These are phyloP conservation scores for Brachionus sp. DNA, from an alignment of 1,140 invertebrate genomes.

Conservation along the genomic window DNA sequence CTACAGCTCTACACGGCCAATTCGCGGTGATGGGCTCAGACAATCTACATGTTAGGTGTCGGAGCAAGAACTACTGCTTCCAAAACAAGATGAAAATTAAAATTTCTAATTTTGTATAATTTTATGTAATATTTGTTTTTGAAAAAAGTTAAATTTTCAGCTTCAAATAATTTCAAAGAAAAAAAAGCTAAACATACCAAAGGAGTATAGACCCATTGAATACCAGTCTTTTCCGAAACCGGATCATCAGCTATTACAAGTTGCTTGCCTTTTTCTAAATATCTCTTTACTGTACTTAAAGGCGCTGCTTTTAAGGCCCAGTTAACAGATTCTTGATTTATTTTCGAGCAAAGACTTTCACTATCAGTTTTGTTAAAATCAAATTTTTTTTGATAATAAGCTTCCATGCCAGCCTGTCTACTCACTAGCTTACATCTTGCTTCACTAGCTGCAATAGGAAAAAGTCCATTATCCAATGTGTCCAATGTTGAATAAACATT, in stretches of 20 bases:
- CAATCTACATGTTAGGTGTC: too few relatives aligned
- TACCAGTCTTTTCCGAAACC: neutral
- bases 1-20: too few relatives aligned
- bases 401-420: conserved; percentile 27
- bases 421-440: neutral
- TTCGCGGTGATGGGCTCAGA: too few relatives aligned
- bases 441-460: neutral
- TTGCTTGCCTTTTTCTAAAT: conserved; percentile 9
- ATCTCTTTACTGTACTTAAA: neutral
- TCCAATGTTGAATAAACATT: conserved; percentile 9
- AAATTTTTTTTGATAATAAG: neutral
- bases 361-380: conserved; percentile 44
- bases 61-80: too few relatives aligned
- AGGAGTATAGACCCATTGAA: conserved; percentile 8
- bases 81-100: too few relatives aligned
- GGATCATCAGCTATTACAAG: conserved; percentile 15
- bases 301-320: conserved; percentile 37
- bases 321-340: conserved; percentile 31
- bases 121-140: too few relatives aligned
- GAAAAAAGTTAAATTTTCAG: too few relatives aligned
- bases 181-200: conserved; percentile 16
- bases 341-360: neutral
- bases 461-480: neutral
- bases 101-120: too few relatives aligned
- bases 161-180: too few relatives aligned